phyloP scores from a whole-genome alignment of 2,113 vertebrate genomes.

The Bambusicola thoracicus region DNA sequence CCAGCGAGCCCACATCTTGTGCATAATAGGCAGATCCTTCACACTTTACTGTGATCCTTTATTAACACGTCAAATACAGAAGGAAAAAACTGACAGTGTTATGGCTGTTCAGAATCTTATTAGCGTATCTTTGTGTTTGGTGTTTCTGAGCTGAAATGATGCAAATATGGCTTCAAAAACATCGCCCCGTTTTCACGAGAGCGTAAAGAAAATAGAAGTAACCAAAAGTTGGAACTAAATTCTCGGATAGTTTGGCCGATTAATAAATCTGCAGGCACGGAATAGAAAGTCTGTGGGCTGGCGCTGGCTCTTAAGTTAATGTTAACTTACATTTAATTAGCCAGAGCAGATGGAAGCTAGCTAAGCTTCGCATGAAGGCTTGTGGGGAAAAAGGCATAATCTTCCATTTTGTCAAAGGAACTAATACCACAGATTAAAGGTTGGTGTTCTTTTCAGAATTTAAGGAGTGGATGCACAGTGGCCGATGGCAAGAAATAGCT shows the following conservation, averaged over 20 bases:
- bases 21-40: slow-evolving; percentile 55
- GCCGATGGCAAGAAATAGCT: background rate
- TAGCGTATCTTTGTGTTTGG: slow-evolving; percentile 21
- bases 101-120: background rate
- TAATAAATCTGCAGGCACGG: slow-evolving; percentile 22
- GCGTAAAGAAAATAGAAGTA: slow-evolving; percentile 56
- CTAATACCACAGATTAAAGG: slow-evolving; percentile 59
- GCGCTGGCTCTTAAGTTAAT: slow-evolving; percentile 36
- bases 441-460: slow-evolving; percentile 56
- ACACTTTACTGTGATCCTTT: background rate
- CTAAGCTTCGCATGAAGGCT: slow-evolving; percentile 49
- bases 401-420: slow-evolving; percentile 67
- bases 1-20: slow-evolving; percentile 14
- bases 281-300: slow-evolving; percentile 28
- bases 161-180: slow-evolving; percentile 61
- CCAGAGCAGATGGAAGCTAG: slow-evolving; percentile 57
- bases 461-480: slow-evolving; percentile 6
- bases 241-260: slow-evolving; percentile 1
- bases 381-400: slow-evolving; percentile 56
- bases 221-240: slow-evolving; percentile 58
- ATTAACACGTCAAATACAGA: slow-evolving; percentile 39
- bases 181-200: slow-evolving; percentile 60
- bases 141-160: slow-evolving; percentile 66
- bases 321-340: slow-evolving; percentile 68
- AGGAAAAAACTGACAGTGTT: slow-evolving; percentile 16